Evolutionary conservation across 2,888 invertebrate genomes (phyloP).

Genomic region (Epinotia brunnichana): DNA sequence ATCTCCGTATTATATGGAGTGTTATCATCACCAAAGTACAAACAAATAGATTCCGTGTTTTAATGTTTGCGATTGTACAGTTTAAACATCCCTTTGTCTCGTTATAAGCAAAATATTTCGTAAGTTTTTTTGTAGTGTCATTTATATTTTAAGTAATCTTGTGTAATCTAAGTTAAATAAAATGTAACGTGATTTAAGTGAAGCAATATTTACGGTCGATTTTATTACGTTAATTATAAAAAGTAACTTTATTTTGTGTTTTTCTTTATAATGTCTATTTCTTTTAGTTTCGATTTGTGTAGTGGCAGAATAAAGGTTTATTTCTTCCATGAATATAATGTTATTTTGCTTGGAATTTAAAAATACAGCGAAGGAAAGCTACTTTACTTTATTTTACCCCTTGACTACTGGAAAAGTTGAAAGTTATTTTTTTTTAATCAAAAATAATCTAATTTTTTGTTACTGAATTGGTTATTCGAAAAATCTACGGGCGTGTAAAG

Average conservation of each 20-base stretch:
- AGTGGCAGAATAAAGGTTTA: slow-evolving; percentile 10
- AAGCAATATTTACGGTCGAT: slow-evolving; percentile 58
- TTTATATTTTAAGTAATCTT: slow-evolving; percentile 35
- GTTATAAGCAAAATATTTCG: slow-evolving; percentile 13
- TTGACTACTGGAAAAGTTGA: slow-evolving; percentile 17
- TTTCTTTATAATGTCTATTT: slow-evolving; percentile 59
- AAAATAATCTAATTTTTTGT: slow-evolving; percentile 6
- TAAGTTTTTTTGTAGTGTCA: slow-evolving; percentile 27
- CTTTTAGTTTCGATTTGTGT: slow-evolving; percentile 46
- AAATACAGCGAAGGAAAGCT: slow-evolving; percentile 24
- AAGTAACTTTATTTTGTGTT: slow-evolving; percentile 59
- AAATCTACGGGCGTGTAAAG: not conserved
- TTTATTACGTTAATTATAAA: slow-evolving; percentile 54
- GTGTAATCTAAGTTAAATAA: slow-evolving; percentile 27
- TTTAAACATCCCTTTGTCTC: slow-evolving; percentile 1
- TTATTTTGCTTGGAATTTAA: slow-evolving; percentile 18
- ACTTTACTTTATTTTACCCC: slow-evolving; percentile 28
- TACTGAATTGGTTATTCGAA: slow-evolving; percentile 3
- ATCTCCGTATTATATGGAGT: not conserved
- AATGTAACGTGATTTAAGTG: slow-evolving; percentile 45
- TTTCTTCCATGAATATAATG: slow-evolving; percentile 13
- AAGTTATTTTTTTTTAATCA: not conserved
- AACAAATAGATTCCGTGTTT: not conserved
- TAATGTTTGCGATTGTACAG: not conserved
- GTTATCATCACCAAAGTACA: slow-evolving; percentile 27